Base-by-base conservation (phyloP, 2,797 vertebrate genomes). In the Lerista edwardsae region DNA sequence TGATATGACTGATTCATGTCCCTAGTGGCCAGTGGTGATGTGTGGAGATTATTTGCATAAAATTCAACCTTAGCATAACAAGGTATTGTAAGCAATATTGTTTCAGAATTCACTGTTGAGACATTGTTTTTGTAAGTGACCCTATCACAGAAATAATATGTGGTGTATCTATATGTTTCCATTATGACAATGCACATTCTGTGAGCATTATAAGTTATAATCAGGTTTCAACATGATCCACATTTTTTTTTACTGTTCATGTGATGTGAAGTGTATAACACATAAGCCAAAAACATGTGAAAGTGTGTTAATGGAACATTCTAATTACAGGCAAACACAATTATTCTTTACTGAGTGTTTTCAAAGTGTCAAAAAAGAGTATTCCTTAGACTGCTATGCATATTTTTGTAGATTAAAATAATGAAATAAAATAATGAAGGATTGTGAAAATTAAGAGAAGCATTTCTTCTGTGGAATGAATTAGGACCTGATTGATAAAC, bases 21-120 rank as follows among this genome's bases (percentile, higher is more conserved):
- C 47, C 47, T 47, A 47, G 47, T 91, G 79, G 86, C 82, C 57
- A 19, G 17, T 36, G 51, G 11, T 21, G 34, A 68, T 14, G 25
- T 55, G 34, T 36, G 31, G 31, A 34, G 19, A 59, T 21, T 11
- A 2, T 67, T 23, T 21, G 41, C 5, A n/a, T 6, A 34, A 72
- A 41, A 72, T n/a, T 23, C 21, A n/a, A 55, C 25, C 27, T 39
- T 9, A 71, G 15, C 21, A 4, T n/a, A 72, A 71, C 59, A 71
- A 57, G 31, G 29, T 7, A 27, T 39, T 41, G 15, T 29, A 61
- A 41, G n/a, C 19, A 71, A 59, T 71, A 59, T 29, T 80, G 8
- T 3, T 39, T 21, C 19, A 61, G 11, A 61, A 25, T 76, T 57
- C 25, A 62, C 12, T 9, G 5, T 41, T 6, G 57, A 39, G 59